Evolutionary conservation across 1,140 invertebrate genomes (phyloP), one percentile per base, ranked within the genome.

Genomic region (Drosophila tani): DNA sequence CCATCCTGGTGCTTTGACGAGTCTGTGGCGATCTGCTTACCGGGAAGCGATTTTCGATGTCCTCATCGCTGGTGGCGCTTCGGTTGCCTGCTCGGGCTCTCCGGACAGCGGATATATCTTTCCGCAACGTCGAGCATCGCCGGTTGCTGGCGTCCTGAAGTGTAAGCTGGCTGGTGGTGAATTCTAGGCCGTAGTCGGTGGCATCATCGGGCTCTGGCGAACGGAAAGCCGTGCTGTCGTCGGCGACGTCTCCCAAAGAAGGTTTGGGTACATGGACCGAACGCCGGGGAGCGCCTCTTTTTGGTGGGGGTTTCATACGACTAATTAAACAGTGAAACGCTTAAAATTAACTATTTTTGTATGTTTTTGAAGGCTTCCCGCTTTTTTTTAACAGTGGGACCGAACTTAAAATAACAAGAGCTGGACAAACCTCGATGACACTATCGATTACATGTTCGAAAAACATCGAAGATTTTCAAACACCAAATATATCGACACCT

Each of bases 161-260:
- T 6, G 53, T 21, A 24, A 56, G 19, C 14, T 24, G 53, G 35
- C 19, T 56, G 19, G 8, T 40, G 14, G 53, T 56, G 8, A 56
- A 56, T 56, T 56, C 53, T 5, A 56, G 14, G 35, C 53, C 53
- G 15, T 56, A 56, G 19, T 56, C 53, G 2, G 53, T 56, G 32
- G 7, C 35, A 24, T 21, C 45, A 21, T 55, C 53, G 17, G 32
- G 2, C 5, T 56, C 53, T 11, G 53, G 14, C 5, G 53, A 56
- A 21, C 38, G 19, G 1, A 15, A 40, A 4, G 53, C 19, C 15
- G 19, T 11, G 53, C 5, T 24, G 19, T 56, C 35, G 19, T 56
- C 53, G 19, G 21, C 35, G 1, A 56, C 35, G 19, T n/a, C 21
- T 8, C 8, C 14, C 14, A 21, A 2, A 11, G 53, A 2, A 0